Base-by-base conservation (phyloP, 2,797 vertebrate species). In the Ispidina picta region DNA sequence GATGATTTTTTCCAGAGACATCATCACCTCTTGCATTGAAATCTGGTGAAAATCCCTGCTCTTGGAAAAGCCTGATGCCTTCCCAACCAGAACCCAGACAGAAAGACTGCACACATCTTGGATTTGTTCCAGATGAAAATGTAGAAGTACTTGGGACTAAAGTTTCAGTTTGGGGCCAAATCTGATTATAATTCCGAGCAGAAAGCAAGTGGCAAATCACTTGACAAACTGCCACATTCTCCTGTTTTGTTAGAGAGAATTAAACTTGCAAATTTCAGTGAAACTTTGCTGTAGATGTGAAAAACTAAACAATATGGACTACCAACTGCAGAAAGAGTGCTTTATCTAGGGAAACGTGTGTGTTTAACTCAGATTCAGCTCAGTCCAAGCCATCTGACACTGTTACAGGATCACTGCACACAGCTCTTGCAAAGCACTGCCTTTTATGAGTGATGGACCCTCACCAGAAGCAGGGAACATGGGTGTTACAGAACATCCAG, bases 231-330 rank as follows among this genome's bases (percentile, higher is more conserved):
- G 83, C 29, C 89, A 80, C 58, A 68, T 91, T 76, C 89, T 76
- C 69, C 68, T 83, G 77, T 88, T 87, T 89, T 87, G 55, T 56
- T 71, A 52, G 23, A 55, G 74, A 62, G 86, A 95, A 96, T 94
- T 92, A 86, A 92, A 95, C 80, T 89, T 94, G 89, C 91, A 95
- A 79, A 91, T 95, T 93, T 82, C 86, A 88, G 43, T 54, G 41
- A 65, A 86, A 84, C 69, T 88, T 75, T 59, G 55, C 59, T 60
- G 48, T 28, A 35, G 51, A 73, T 25, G 12, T 58, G 77, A 90
- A 86, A 95, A 94, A 58, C 74, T 89, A 81, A 81, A 51, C 0
- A 1, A 9, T 72, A 82, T 81, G 56, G 29, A 76, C 56, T 70
- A 94, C 46, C 39, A 91, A 73, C 55, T 64, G 19, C 0, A 62